These are phyloP conservation scores for Halictus ligatus DNA, from an alignment of 2,888 invertebrate genomes.

Conservation along the genomic window DNA sequence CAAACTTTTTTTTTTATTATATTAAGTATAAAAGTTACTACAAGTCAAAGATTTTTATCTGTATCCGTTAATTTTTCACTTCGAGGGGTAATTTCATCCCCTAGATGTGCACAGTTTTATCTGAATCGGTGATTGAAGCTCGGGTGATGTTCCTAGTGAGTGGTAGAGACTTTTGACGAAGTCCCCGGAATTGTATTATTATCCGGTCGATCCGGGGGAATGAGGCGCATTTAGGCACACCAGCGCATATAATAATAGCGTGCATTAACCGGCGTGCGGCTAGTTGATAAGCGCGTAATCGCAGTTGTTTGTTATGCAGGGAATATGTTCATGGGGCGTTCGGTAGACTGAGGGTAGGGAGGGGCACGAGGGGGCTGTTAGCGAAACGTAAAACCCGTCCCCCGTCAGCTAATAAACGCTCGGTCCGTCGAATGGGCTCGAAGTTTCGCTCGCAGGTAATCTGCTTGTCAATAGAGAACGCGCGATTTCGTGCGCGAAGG, in stretches of 20 bases:
- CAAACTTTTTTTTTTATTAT: too few relatives aligned
- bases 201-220: slow-evolving; percentile 34
- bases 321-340: slow-evolving; percentile 13
- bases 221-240: slow-evolving; percentile 47
- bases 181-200: slow-evolving; percentile 38
- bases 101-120: too few relatives aligned
- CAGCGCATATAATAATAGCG: slow-evolving; percentile 37
- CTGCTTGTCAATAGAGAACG: slow-evolving; percentile 13
- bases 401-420: slow-evolving; percentile 35
- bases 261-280: slow-evolving; percentile 55
- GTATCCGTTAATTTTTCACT: too few relatives aligned
- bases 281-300: slow-evolving; percentile 65
- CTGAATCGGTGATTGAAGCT: too few relatives aligned
- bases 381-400: not conserved
- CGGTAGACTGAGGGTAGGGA: not conserved
- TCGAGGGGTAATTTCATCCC: too few relatives aligned
- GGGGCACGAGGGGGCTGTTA: not conserved
- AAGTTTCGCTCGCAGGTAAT: slow-evolving; percentile 26
- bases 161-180: not conserved
- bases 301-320: slow-evolving; percentile 55
- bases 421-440: slow-evolving; percentile 2
- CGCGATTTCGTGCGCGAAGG: slow-evolving; percentile 15
- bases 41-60: too few relatives aligned
- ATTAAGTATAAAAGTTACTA: too few relatives aligned
- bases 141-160: too few relatives aligned